These are phyloP conservation scores for Canis aureus DNA, from an alignment of 2,113 vertebrate species.

Conservation along the genomic window DNA sequence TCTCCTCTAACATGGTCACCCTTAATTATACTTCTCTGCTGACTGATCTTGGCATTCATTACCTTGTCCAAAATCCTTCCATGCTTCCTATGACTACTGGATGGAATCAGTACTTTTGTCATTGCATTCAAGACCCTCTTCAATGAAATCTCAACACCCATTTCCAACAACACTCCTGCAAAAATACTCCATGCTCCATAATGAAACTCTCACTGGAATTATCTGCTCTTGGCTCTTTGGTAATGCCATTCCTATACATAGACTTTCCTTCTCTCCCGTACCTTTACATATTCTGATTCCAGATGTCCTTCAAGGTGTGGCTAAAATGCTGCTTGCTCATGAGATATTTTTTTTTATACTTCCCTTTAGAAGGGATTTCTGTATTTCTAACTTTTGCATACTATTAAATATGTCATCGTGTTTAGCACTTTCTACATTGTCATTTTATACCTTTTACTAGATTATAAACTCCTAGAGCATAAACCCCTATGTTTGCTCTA, in stretches of 20 bases:
- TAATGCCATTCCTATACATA: not conserved
- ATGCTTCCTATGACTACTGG: not conserved
- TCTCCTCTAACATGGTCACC: not conserved
- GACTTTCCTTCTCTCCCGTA: not conserved
- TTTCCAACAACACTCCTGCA: not conserved
- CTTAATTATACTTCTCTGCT: not conserved
- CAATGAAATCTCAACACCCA: not conserved
- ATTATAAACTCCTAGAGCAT: not conserved
- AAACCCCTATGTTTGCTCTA: not conserved
- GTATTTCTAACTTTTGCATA: not conserved
- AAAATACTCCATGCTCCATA: not conserved
- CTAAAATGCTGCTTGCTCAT: not conserved
- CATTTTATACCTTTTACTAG: not conserved
- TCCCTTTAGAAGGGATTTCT: not conserved
- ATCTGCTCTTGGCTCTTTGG: not conserved
- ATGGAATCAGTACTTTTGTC: not conserved
- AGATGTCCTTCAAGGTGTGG: not conserved
- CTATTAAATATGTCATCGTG: not conserved
- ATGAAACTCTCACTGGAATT: not conserved
- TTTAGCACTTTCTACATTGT: not conserved
- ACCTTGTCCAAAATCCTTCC: not conserved
- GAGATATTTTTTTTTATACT: not conserved
- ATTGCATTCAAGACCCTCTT: not conserved
- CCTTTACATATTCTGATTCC: not conserved
- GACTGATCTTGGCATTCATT: not conserved